A percentile compares a stretch with the other conserved stretches of the same genome.
Conservation (phyloP, 2,797 vertebrate genomes). For the Tenualosa ilisha region DNA sequence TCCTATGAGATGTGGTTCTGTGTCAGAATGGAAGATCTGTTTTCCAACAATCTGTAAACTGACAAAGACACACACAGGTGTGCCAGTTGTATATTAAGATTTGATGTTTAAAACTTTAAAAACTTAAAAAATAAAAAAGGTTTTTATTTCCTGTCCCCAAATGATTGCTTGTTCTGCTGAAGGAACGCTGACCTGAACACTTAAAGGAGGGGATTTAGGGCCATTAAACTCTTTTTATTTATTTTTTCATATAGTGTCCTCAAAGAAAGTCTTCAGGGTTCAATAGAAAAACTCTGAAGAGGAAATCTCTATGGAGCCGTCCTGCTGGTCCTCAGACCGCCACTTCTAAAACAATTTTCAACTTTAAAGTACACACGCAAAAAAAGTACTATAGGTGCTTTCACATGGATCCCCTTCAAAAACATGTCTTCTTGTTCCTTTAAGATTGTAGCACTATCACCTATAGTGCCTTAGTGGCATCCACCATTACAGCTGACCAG, state of each 20-base stretch:
- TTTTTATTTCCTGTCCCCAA: no score
- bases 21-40: no score
- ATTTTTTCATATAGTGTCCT: neutral
- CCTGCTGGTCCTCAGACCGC: neutral
- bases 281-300: neutral
- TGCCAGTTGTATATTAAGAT: no score
- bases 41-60: no score
- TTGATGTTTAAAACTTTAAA: no score
- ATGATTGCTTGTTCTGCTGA: no score
- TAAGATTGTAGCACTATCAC: neutral
- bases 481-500: neutral
- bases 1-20: no score
- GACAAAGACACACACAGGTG: no score
- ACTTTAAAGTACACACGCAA: neutral
- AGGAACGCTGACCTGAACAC: no score
- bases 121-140: no score
- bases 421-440: neutral
- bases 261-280: neutral
- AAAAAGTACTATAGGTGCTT: neutral
- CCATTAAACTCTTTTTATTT: neutral
- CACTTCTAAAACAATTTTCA: neutral
- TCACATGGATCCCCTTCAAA: neutral
- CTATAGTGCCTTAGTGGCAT: neutral
- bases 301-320: neutral
- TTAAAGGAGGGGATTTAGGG: neutral